These are phyloP conservation scores for Leucophenga varia DNA, from an alignment of 1,140 invertebrate species.

Conservation along the genomic window DNA sequence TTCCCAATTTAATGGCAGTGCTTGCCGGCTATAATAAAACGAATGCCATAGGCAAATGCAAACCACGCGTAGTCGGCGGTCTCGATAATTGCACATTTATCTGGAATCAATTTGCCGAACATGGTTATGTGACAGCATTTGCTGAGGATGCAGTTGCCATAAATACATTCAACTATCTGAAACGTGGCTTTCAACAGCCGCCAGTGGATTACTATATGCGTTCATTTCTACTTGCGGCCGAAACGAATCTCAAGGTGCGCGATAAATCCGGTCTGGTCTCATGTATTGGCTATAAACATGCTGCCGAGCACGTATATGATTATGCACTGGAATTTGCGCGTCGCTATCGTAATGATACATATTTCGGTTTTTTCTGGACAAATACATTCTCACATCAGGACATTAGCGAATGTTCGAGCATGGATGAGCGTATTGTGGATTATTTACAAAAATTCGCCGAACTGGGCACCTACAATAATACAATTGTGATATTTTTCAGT, in stretches of 20 bases:
- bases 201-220: conserved; percentile 83
- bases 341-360: conserved; percentile 60
- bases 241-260: conserved; percentile 58
- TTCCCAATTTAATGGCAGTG: conserved; percentile 78
- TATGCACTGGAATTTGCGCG: conserved; percentile 62
- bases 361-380: conserved; percentile 80
- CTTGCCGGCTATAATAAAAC: conserved; percentile 66
- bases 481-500: conserved; percentile 78
- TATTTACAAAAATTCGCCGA: conserved; percentile 64
- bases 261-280: conserved; percentile 55
- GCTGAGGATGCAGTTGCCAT: conserved; percentile 76
- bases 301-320: conserved; percentile 63
- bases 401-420: conserved; percentile 69
- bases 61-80: conserved; percentile 56
- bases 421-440: conserved; percentile 64
- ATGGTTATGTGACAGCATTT: conserved; percentile 76
- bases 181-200: conserved; percentile 72
- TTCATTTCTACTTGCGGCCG: conserved; percentile 70
- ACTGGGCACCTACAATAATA: conserved; percentile 65
- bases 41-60: conserved; percentile 58
- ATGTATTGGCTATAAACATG: conserved; percentile 63
- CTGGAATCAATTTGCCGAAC: conserved; percentile 73
- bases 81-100: conserved; percentile 72
- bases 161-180: conserved; percentile 80
- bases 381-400: conserved; percentile 77